Percentiles rank a stretch among this genome's conserved stretches.
Conservation (phyloP, 1,140 invertebrate genomes). For the Aphelinus certus region DNA sequence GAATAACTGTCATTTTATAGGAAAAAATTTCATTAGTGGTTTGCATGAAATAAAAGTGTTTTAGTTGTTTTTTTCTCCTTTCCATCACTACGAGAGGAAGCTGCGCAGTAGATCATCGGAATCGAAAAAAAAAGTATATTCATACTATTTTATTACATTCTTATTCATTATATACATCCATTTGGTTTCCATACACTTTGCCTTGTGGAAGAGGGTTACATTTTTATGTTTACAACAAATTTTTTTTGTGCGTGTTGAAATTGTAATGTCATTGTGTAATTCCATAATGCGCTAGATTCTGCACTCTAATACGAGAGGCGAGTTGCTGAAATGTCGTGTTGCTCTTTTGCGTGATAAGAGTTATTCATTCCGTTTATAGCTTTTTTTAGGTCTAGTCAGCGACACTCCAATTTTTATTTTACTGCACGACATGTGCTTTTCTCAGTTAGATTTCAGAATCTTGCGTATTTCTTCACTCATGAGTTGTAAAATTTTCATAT, state of each 20-base stretch:
- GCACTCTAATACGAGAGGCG: constrained; percentile 4
- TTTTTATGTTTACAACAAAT: background rate
- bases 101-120: too few relatives aligned
- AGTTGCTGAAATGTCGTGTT: background rate
- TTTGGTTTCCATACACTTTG: too few relatives aligned
- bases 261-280: constrained; percentile 18
- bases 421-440: background rate
- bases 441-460: constrained; percentile 12
- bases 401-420: background rate
- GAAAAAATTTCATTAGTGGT: too few relatives aligned
- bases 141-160: too few relatives aligned
- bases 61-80: too few relatives aligned
- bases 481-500: constrained; percentile 21
- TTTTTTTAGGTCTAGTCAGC: constrained; percentile 1
- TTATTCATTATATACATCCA: too few relatives aligned
- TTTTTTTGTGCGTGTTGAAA: background rate
- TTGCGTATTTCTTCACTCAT: background rate
- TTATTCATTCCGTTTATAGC: background rate
- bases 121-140: too few relatives aligned
- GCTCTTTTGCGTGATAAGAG: background rate
- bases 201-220: background rate
- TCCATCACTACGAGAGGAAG: too few relatives aligned
- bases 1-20: too few relatives aligned
- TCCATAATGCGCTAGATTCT: constrained; percentile 28
- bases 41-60: too few relatives aligned